phyloP scores from a whole-genome alignment of 2,888 invertebrate species.

The Andrena marginata region DNA sequence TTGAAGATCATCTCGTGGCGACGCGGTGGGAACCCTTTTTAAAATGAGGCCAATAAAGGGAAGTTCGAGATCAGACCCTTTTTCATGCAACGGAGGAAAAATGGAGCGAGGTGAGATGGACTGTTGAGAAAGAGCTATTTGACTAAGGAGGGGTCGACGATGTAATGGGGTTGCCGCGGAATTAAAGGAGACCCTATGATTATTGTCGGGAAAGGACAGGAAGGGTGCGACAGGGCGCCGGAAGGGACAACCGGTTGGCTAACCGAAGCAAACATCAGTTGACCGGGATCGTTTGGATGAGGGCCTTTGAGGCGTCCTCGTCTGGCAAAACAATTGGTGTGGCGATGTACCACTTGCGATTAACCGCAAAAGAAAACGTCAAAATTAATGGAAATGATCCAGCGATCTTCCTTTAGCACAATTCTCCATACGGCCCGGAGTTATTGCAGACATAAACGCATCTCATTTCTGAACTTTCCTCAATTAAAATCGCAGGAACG shows the following conservation, averaged over 20 bases:
- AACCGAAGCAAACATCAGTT: slow-evolving; percentile 69
- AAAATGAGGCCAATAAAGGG: slow-evolving; percentile 42
- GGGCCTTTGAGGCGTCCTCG: slow-evolving; percentile 41
- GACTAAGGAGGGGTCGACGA: slow-evolving; percentile 78
- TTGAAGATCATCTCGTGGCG: background rate
- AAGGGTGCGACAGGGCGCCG: slow-evolving; percentile 63
- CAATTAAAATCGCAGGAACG: slow-evolving; percentile 10
- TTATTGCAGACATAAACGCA: no score
- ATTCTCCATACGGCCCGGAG: background rate
- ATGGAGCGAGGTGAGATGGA: slow-evolving; percentile 35
- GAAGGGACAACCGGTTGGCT: slow-evolving; percentile 71
- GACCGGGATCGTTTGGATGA: slow-evolving; percentile 65
- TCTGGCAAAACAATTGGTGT: slow-evolving; percentile 47
- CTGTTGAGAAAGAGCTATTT: slow-evolving; percentile 74
- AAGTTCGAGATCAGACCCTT: slow-evolving; percentile 41
- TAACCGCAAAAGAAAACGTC: slow-evolving; percentile 22
- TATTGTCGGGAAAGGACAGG: slow-evolving; percentile 73
- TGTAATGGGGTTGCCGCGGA: slow-evolving; percentile 81
- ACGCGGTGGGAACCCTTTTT: slow-evolving; percentile 48
- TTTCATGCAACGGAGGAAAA: slow-evolving; percentile 37
- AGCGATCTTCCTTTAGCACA: background rate
- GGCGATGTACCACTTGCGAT: slow-evolving; percentile 9
- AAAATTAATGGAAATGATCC: background rate
- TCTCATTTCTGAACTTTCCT: no score
- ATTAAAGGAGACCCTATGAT: slow-evolving; percentile 81